Percentiles rank a stretch among this genome's conserved stretches.
These are phyloP conservation scores for Thumatha senex DNA, from an alignment of 2,888 invertebrate genomes.

Conservation along the genomic window DNA sequence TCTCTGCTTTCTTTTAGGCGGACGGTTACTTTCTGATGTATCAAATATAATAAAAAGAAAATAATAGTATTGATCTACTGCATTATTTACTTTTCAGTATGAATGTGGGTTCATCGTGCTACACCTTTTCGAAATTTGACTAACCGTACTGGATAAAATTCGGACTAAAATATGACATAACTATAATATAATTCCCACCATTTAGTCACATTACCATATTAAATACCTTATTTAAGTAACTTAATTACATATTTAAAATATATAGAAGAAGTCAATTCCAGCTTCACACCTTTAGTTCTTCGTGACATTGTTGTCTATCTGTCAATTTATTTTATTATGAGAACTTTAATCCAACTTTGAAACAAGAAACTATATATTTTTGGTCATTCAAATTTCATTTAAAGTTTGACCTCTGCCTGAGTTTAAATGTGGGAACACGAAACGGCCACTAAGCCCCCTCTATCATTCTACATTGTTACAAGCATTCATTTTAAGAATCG, in stretches of 20 bases:
- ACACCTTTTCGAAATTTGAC: no score
- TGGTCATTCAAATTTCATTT: constrained; percentile 21
- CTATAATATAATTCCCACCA: neutral
- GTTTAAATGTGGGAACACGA: constrained; percentile 27
- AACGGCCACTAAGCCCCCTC: constrained; percentile 19
- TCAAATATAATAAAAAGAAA: no score
- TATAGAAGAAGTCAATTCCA: neutral
- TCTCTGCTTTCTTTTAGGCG: no score
- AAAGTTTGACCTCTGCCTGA: constrained; percentile 28
- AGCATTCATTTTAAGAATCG: neutral
- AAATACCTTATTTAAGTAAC: no score
- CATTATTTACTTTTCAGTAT: no score
- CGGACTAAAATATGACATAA: neutral
- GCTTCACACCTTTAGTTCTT: neutral
- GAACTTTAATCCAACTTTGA: constrained; percentile 20
- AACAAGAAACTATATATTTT: constrained; percentile 18
- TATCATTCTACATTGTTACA: constrained; percentile 24
- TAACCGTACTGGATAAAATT: neutral
- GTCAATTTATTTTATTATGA: constrained; percentile 19
- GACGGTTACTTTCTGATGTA: no score
- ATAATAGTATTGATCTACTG: no score
- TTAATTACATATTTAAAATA: neutral
- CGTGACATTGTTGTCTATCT: neutral
- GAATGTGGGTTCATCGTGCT: no score
- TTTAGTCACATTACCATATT: no score